Evolutionary conservation across 2,113 vertebrate species (phyloP).

Genomic region (crab-eating macaque (Macaca fascicularis)): DNA sequence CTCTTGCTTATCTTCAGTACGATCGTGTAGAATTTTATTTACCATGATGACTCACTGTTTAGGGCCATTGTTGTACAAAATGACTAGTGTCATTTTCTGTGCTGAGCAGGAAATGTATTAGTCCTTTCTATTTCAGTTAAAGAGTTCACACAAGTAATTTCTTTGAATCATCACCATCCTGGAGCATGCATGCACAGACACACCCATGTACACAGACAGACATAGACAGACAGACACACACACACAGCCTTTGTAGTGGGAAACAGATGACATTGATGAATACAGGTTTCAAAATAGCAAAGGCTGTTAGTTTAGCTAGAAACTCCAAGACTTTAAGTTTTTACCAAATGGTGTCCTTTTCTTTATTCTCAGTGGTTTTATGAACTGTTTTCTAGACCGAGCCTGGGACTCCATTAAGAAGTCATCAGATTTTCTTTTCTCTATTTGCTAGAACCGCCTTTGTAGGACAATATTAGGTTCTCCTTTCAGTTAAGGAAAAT

Average conservation of each 20-base stretch:
- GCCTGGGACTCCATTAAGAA: not conserved
- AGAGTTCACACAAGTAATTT: not conserved
- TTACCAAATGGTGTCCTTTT: not conserved
- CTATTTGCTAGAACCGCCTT: not conserved
- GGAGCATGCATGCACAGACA: not conserved
- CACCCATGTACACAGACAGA: not conserved
- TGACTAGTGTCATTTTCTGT: not conserved
- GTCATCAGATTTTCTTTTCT: not conserved
- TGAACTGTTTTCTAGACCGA: not conserved
- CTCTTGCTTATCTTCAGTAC: fast-evolving
- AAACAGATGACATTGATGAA: not conserved
- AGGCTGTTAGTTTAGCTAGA: not conserved
- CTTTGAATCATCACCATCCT: not conserved
- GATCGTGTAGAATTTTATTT: not conserved
- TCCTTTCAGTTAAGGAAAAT: not conserved
- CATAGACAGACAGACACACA: not conserved
- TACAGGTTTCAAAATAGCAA: not conserved
- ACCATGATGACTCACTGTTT: not conserved
- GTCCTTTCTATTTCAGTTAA: not conserved
- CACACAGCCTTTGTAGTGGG: not conserved
- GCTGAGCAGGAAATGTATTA: not conserved
- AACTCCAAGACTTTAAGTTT: not conserved
- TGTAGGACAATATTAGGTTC: not conserved
- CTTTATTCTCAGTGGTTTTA: not conserved
- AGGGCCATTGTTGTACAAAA: not conserved